phyloP scores from a whole-genome alignment of 2,113 vertebrate species.

The Benitochromis conjunctus region DNA sequence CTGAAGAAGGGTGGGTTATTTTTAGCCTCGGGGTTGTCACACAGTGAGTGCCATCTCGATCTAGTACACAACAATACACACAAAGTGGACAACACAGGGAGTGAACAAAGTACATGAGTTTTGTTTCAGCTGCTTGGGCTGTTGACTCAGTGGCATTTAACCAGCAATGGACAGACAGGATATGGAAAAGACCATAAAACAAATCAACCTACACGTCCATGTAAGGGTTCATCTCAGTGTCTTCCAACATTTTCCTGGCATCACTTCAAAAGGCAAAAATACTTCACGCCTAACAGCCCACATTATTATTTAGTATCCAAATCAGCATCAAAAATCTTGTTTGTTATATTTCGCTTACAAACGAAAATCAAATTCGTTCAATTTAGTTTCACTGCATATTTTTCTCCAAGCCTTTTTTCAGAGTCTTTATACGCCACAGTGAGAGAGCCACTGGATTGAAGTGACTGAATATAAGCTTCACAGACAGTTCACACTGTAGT shows the following conservation, averaged over 20 bases:
- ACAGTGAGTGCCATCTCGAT: slow-evolving; percentile 70
- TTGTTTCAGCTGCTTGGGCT: not conserved
- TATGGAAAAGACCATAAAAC: not conserved
- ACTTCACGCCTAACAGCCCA: not conserved
- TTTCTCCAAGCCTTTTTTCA: not conserved
- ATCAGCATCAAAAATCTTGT: not conserved
- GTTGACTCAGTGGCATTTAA: not conserved
- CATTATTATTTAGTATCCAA: not conserved
- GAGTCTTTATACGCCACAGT: not conserved
- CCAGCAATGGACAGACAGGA: not conserved
- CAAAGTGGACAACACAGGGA: not conserved
- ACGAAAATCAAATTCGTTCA: not conserved
- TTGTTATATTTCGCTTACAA: not conserved
- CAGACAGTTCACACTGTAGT: not conserved
- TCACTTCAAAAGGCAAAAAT: not conserved
- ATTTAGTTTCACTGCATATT: not conserved
- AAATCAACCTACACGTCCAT: not conserved
- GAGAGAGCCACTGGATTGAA: not conserved
- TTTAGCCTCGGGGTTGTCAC: slow-evolving; percentile 65
- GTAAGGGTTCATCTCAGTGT: not conserved
- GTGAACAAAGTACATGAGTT: not conserved
- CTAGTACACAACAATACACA: slow-evolving; percentile 54
- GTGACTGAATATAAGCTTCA: not conserved
- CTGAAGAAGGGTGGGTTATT: slow-evolving; percentile 60
- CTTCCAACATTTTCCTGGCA: not conserved